A percentile compares a stretch with the other conserved stretches of the same genome.
Evolutionary conservation across 2,113 vertebrate genomes (phyloP).

Genomic region (Aleadryas rufinucha): DNA sequence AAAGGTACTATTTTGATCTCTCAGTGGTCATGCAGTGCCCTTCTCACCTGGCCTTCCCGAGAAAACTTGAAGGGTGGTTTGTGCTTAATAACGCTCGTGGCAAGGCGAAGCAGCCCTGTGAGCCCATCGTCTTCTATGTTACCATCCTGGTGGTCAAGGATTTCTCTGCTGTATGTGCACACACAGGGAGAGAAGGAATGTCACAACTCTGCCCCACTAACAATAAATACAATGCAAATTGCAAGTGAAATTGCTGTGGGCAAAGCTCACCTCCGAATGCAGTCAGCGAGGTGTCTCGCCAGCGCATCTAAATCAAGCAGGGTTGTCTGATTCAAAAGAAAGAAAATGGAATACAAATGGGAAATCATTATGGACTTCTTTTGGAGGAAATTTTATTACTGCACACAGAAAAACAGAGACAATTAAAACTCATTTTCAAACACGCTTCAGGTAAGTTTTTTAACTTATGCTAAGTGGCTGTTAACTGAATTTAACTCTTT

Average conservation of each 20-base stretch:
- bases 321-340: slow-evolving; percentile 83
- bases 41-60: slow-evolving; percentile 87
- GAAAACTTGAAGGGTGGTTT: slow-evolving; percentile 98
- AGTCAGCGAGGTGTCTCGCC: slow-evolving; percentile 95
- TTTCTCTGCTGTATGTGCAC: slow-evolving; percentile 83
- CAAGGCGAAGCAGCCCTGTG: slow-evolving; percentile 90
- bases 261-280: slow-evolving; percentile 89
- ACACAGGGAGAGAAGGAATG: background rate
- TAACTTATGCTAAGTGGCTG: background rate
- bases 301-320: slow-evolving; percentile 95
- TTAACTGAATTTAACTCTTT: background rate
- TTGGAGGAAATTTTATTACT: background rate
- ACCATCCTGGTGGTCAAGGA: slow-evolving; percentile 95
- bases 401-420: background rate
- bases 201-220: background rate
- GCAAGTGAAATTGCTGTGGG: background rate
- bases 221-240: background rate
- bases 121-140: slow-evolving; percentile 95
- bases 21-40: background rate
- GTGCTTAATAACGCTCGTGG: slow-evolving; percentile 96
- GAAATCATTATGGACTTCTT: background rate
- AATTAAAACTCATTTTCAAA: background rate
- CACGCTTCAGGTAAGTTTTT: background rate
- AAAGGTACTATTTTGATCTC: background rate
- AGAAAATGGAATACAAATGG: background rate